These are phyloP conservation scores for Lutjanus argentimaculatus DNA, from an alignment of 2,797 vertebrate genomes.

Conservation along the genomic window DNA sequence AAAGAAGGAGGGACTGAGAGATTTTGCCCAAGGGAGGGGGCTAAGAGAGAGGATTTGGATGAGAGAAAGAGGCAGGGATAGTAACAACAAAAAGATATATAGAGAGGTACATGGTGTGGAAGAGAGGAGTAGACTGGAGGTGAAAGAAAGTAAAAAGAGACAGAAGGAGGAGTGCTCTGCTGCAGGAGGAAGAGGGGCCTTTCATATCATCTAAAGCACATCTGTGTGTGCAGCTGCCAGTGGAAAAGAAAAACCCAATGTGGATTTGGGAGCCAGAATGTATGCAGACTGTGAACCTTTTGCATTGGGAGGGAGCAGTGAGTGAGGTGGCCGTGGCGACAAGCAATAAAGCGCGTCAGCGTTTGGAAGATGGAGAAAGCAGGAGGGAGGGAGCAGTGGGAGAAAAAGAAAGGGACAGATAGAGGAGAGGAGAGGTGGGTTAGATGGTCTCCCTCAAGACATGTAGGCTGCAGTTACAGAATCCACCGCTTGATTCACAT, in stretches of 20 bases:
- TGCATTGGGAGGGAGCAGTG: conserved; percentile 15
- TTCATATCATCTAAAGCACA: conserved; percentile 61
- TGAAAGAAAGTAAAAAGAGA: conserved; percentile 40
- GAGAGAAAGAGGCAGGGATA: conserved; percentile 45
- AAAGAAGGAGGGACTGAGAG: conserved; percentile 35
- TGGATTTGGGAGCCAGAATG: conserved; percentile 29
- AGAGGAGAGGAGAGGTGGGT: conserved; percentile 30
- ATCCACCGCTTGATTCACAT: conserved; percentile 27
- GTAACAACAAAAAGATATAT: conserved; percentile 38
- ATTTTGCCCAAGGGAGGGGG: conserved; percentile 37
- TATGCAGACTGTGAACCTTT: conserved; percentile 25
- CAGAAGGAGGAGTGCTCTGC: conserved; percentile 40
- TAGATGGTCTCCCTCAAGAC: conserved; percentile 22
- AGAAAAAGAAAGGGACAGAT: conserved; percentile 24
- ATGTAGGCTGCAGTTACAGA: conserved; percentile 24
- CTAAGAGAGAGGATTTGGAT: conserved; percentile 57
- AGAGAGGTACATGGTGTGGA: conserved; percentile 14
- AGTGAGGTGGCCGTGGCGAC: conserved; percentile 44
- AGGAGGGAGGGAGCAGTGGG: conserved; percentile 17
- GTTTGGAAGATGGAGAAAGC: conserved; percentile 43
- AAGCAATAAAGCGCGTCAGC: conserved; percentile 41
- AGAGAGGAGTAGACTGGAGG: conserved; percentile 44
- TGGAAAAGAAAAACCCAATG: conserved; percentile 39
- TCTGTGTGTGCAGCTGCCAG: conserved; percentile 63
- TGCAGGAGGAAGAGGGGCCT: conserved; percentile 43